These are phyloP conservation scores for Amiota communis DNA, from an alignment of 2,888 invertebrate genomes.

Conservation along the genomic window DNA sequence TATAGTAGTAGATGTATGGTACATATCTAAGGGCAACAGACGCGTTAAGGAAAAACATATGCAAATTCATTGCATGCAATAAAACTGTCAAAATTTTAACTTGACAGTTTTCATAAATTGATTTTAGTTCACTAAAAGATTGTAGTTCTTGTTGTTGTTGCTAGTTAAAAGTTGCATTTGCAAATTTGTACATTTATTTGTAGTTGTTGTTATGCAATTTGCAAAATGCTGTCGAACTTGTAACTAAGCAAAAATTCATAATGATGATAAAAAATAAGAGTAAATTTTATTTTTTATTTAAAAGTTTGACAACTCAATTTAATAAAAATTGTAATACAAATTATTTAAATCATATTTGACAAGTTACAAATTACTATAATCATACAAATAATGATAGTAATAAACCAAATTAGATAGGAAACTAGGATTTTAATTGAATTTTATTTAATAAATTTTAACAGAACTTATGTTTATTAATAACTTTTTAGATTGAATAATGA, in stretches of 20 bases:
- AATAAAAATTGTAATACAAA: constrained; percentile 11
- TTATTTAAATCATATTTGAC: neutral
- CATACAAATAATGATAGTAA: neutral
- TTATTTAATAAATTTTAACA: neutral
- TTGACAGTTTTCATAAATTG: constrained; percentile 40
- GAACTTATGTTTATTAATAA: too few species aligned
- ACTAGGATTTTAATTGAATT: neutral
- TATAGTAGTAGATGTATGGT: too few species aligned
- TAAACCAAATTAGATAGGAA: neutral
- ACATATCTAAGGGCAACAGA: too few species aligned
- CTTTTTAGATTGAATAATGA: too few species aligned
- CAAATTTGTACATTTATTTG: neutral
- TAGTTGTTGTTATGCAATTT: constrained; percentile 9
- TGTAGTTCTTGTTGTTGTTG: neutral
- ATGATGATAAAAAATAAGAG: too few species aligned
- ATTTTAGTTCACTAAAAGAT: constrained; percentile 25
- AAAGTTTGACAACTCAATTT: constrained; percentile 41
- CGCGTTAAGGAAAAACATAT: too few species aligned
- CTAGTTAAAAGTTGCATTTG: constrained; percentile 18
- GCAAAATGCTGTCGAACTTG: too few species aligned
- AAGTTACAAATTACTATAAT: neutral
- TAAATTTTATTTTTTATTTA: too few species aligned
- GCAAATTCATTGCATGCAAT: constrained; percentile 16
- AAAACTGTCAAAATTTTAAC: constrained; percentile 40
- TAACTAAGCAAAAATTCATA: too few species aligned